Evolutionary conservation across 2,113 vertebrate genomes (phyloP).

Genomic region (Pyrgilauda ruficollis): DNA sequence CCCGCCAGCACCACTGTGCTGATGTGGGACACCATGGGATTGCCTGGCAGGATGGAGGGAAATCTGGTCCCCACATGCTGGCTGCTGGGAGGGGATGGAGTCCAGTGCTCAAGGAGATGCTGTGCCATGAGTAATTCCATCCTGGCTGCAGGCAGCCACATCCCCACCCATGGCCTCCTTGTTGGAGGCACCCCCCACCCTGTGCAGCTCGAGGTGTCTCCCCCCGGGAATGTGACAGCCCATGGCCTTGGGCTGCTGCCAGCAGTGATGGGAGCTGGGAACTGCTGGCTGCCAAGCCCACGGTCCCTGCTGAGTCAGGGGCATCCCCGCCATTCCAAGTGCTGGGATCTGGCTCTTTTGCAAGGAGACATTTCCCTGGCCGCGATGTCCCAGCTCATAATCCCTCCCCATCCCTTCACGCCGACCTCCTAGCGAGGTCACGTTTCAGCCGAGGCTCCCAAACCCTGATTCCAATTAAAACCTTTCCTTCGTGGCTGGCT

Average conservation of each 20-base stretch:
- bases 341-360: not conserved
- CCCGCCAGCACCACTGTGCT: rapidly evolving
- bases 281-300: not conserved
- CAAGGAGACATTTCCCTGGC: not conserved
- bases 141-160: not conserved
- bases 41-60: not conserved
- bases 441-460: not conserved
- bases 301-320: rapidly evolving
- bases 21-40: not conserved
- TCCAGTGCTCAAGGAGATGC: not conserved
- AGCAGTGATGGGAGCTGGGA: not conserved
- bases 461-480: slow-evolving; percentile 38
- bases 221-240: not conserved
- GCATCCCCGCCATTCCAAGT: rapidly evolving
- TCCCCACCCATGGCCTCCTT: not conserved
- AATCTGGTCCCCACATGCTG: slow-evolving; percentile 2
- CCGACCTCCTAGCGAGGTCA: not conserved
- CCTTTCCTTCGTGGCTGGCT: not conserved
- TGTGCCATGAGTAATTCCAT: not conserved
- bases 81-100: not conserved
- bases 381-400: rapidly evolving
- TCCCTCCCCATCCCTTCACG: not conserved
- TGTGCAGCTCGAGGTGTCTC: not conserved
- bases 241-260: not conserved
- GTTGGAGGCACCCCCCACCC: not conserved